These are phyloP conservation scores for Poeciliopsis prolifica DNA, from an alignment of 2,113 vertebrate genomes.

Conservation along the genomic window DNA sequence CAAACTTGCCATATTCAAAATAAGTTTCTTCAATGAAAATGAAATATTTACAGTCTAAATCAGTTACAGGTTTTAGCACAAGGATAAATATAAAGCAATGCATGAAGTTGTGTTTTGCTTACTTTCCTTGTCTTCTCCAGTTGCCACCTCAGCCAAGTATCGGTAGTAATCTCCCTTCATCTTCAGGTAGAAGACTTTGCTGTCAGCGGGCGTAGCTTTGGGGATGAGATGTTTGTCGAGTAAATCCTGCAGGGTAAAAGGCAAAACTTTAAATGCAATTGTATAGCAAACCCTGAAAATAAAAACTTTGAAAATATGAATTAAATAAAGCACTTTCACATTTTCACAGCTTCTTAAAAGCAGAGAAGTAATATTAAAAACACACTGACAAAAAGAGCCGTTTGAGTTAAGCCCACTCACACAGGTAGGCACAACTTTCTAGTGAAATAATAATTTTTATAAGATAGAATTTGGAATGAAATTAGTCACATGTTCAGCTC, in stretches of 20 bases:
- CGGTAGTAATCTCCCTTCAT: constrained; percentile 99
- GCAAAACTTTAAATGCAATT: constrained; percentile 3
- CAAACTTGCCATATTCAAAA: not conserved
- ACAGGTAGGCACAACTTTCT: too few relatives aligned
- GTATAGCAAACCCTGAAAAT: not conserved
- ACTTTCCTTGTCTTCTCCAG: constrained; percentile 85
- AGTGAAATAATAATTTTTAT: too few relatives aligned
- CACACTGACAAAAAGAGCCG: too few relatives aligned
- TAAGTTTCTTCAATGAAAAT: too few relatives aligned
- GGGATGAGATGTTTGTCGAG: constrained; percentile 75
- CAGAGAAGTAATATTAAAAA: too few relatives aligned
- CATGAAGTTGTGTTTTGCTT: constrained; percentile 39
- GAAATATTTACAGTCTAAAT: too few relatives aligned
- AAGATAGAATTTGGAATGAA: too few relatives aligned
- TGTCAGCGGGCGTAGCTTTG: constrained; percentile 76
- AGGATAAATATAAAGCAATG: not conserved
- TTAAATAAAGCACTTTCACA: too few relatives aligned
- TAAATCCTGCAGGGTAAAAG: constrained; percentile 56
- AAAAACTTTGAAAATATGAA: too few relatives aligned
- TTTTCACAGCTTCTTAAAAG: too few relatives aligned
- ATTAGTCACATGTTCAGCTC: too few relatives aligned
- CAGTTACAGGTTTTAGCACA: not conserved
- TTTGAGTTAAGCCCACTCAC: not conserved
- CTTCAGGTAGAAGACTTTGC: constrained; percentile 99
- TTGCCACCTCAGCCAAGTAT: constrained; percentile 94